These are phyloP conservation scores for Pangasius larnaudii DNA, from an alignment of 2,797 vertebrate genomes.

Conservation along the genomic window DNA sequence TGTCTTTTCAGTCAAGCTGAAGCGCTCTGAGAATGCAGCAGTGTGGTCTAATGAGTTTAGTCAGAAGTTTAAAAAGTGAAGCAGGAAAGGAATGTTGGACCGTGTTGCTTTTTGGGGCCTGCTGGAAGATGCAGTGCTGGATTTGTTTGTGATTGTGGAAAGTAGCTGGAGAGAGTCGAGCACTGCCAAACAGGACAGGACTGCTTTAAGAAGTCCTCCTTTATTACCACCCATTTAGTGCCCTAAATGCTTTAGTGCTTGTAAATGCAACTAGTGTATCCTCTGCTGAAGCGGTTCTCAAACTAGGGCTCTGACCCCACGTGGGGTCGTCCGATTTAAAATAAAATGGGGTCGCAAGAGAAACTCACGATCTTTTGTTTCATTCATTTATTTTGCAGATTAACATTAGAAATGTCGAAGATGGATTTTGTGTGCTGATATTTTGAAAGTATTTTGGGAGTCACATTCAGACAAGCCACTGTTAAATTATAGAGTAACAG, in stretches of 20 bases:
- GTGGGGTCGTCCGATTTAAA: not conserved
- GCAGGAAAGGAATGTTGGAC: not conserved
- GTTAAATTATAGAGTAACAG: not conserved
- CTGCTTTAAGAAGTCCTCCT: not conserved
- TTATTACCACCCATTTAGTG: not conserved
- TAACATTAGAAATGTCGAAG: not conserved
- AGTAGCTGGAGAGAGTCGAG: not conserved
- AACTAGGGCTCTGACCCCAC: not conserved
- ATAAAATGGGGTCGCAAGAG: not conserved
- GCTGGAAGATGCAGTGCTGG: not conserved
- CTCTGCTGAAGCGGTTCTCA: not conserved
- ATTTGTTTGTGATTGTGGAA: not conserved
- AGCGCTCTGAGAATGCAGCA: not conserved
- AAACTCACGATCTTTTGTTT: not conserved
- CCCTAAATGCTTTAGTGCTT: not conserved
- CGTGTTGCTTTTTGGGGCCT: not conserved
- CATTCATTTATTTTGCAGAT: not conserved
- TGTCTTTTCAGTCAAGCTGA: conserved; percentile 12
- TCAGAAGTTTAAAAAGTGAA: not conserved
- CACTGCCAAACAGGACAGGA: not conserved
- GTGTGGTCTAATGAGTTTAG: not conserved
- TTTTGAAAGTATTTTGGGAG: not conserved
- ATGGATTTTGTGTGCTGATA: not conserved
- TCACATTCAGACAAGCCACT: not conserved
- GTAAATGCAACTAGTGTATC: not conserved